Evolutionary conservation across 2,888 invertebrate genomes (phyloP).

Genomic region (Thumatha senex): DNA sequence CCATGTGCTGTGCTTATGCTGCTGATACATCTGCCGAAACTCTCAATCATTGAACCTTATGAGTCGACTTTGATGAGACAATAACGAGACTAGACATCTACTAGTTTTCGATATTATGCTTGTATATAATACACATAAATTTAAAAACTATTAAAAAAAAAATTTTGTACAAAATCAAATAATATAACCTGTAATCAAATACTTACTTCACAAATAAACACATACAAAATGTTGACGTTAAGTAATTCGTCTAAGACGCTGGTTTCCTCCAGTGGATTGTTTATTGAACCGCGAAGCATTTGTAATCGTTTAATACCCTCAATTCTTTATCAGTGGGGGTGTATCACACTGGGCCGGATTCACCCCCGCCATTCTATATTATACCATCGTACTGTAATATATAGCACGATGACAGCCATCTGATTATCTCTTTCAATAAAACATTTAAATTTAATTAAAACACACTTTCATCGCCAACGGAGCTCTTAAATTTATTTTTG

Average conservation of each 20-base stretch:
- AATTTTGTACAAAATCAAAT: no score
- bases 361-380: constrained; percentile 42
- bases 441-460: constrained; percentile 48
- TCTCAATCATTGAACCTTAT: no score
- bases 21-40: no score
- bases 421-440: constrained; percentile 59
- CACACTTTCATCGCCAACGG: constrained; percentile 26
- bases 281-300: constrained; percentile 83
- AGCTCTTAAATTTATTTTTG: constrained; percentile 34
- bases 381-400: constrained; percentile 52
- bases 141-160: no score
- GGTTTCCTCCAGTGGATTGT: constrained; percentile 67
- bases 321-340: constrained; percentile 81
- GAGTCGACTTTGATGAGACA: no score
- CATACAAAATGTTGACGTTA: constrained; percentile 39
- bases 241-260: constrained; percentile 73
- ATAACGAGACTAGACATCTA: no score
- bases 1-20: no score
- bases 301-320: constrained; percentile 84
- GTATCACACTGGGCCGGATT: constrained; percentile 55
- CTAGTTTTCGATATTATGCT: no score
- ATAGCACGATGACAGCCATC: constrained; percentile 73
- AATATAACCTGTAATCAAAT: no score
- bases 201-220: constrained; percentile 5
- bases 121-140: no score